These are phyloP conservation scores for Brachirus orientalis DNA, from an alignment of 2,113 vertebrate genomes.

Conservation along the genomic window DNA sequence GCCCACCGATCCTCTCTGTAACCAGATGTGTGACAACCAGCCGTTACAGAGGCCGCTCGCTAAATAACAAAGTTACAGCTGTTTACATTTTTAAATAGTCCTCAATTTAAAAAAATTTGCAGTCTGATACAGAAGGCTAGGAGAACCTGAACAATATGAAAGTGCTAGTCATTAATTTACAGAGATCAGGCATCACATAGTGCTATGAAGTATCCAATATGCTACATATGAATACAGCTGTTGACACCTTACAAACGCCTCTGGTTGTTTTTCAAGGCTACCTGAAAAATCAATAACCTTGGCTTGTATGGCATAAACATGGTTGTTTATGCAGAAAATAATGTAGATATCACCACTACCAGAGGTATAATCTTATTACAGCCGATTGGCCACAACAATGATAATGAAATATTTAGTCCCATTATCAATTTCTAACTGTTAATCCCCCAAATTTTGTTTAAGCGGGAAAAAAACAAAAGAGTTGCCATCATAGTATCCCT, in stretches of 20 bases:
- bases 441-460: conserved; percentile 81
- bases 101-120: conserved; percentile 91
- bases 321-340: conserved; percentile 84
- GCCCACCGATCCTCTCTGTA: conserved; percentile 81
- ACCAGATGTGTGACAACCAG: conserved; percentile 91
- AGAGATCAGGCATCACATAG: conserved; percentile 97
- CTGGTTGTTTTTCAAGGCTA: conserved; percentile 91
- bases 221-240: conserved; percentile 98
- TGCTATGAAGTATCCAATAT: conserved; percentile 98
- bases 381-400: conserved; percentile 88
- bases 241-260: conserved; percentile 92
- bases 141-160: conserved; percentile 99
- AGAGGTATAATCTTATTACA: conserved; percentile 91
- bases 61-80: conserved; percentile 86
- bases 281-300: conserved; percentile 89
- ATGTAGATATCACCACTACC: conserved; percentile 82
- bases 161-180: conserved; percentile 99
- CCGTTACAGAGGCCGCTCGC: conserved; percentile 88
- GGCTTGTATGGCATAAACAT: conserved; percentile 93
- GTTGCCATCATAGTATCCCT: conserved; percentile 89
- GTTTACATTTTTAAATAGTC: conserved; percentile 91
- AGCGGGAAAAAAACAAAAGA: conserved; percentile 86
- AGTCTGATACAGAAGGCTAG: conserved; percentile 99
- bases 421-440: conserved; percentile 87
- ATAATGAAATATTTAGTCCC: conserved; percentile 92